phyloP scores from a whole-genome alignment of 2,797 vertebrate genomes.

The Dendrocincla fuliginosa region DNA sequence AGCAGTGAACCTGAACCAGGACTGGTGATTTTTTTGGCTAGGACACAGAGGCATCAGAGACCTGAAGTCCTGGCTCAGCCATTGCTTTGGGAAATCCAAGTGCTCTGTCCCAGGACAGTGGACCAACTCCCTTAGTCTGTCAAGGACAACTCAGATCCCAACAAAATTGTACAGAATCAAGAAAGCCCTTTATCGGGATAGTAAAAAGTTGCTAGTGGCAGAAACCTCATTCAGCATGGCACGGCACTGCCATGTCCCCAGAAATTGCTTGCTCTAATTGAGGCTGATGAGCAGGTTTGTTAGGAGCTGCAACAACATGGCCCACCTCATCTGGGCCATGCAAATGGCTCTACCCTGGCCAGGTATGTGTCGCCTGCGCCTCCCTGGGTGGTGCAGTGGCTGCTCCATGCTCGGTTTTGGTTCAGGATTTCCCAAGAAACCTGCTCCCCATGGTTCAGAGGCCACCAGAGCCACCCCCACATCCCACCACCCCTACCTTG shows the following conservation, averaged over 20 bases:
- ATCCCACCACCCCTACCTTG: constrained; percentile 69
- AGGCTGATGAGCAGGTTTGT: not conserved
- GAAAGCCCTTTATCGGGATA: not conserved
- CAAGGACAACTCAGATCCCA: not conserved
- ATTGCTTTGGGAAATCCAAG: not conserved
- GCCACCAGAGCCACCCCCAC: not conserved
- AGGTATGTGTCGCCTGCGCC: not conserved
- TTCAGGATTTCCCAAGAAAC: not conserved
- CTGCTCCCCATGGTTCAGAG: not conserved
- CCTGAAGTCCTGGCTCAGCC: rapidly evolving
- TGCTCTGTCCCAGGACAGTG: rapidly evolving
- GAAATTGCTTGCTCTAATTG: not conserved
- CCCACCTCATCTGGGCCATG: rapidly evolving
- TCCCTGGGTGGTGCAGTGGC: not conserved
- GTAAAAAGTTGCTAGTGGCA: not conserved
- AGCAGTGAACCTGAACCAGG: not conserved
- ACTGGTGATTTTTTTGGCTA: not conserved
- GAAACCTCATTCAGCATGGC: not conserved
- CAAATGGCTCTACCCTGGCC: not conserved
- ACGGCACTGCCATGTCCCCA: rapidly evolving
- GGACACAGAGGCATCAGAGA: not conserved
- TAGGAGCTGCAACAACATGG: not conserved
- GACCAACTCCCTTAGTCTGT: not conserved
- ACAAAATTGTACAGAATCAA: not conserved
- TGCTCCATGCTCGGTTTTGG: not conserved